Base-by-base conservation (phyloP, 2,888 invertebrate genomes). In the Brenthis ino region DNA sequence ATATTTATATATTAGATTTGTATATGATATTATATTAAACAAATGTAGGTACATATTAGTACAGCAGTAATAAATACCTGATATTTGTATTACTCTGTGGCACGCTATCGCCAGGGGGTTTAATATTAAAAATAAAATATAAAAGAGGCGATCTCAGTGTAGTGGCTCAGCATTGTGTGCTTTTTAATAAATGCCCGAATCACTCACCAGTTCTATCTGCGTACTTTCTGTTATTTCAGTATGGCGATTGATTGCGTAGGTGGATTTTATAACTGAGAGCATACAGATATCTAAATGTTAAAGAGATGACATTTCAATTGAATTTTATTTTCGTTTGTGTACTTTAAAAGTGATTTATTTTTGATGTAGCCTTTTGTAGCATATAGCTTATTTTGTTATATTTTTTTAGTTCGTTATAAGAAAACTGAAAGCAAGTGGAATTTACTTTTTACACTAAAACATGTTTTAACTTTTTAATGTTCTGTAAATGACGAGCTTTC, bases 111-210 rank as follows among this genome's bases (percentile, higher is more conserved):
- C 87, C 84, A 77, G 85, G 77, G 89, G 89, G 84, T 86, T 89
- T 89, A 90, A 90, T 91, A 91, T 90, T 88, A 91, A 91, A 91
- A 91, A 91, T 91, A 91, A 91, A 91, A 90, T 83, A 86, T 84
- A 84, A 85, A 86, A 83, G 84, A 85, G 76, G 80, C 83, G 85
- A 86, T 87, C 85, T 74, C 80, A 71, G 80, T 86, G 85, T 86
- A 88, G 87, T 87, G 88, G 87, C 78, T 81, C 79, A 68, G 87
- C 84, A 88, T 90, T 91, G 91, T 91, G 85, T 89, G 91, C 89
- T 83, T 86, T 91, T 88, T 90, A 91, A 91, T 91, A 91, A 91
- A 90, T 86, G 84, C 85, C 86, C 80, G 85, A 89, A 91, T 89
- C 88, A 85, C 85, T 82, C 79, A 78, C 79, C 87, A 87, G 82